A percentile compares a stretch with the other conserved stretches of the same genome.
Conservation (phyloP, 2,797 vertebrate species). For the Pachyuromys duprasi region DNA sequence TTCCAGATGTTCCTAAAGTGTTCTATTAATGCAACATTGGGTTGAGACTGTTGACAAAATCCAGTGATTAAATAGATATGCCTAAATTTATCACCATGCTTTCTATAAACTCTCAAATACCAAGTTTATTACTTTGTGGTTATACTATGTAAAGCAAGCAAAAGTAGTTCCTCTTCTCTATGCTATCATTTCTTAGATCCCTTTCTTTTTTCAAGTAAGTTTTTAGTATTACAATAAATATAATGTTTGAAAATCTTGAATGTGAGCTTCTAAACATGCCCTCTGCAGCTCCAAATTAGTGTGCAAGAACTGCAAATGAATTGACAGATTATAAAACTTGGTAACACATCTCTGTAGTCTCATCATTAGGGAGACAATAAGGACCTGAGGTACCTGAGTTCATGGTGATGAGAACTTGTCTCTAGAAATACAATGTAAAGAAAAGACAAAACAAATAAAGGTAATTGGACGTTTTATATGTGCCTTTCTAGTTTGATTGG, state of each 20-base stretch:
- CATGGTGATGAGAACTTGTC: no score
- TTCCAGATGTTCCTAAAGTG: neutral
- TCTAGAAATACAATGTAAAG: neutral
- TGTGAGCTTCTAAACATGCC: neutral
- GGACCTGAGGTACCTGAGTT: neutral
- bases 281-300: neutral
- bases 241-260: neutral
- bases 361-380: neutral
- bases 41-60: neutral
- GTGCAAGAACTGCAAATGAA: neutral
- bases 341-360: neutral
- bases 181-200: neutral
- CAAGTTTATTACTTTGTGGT: neutral
- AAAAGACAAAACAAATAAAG: neutral
- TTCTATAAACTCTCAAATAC: conserved; percentile 26
- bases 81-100: conserved; percentile 4
- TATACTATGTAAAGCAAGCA: neutral
- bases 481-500: neutral
- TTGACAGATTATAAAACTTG: neutral
- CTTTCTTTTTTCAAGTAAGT: neutral
- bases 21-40: neutral
- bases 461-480: neutral
- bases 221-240: neutral
- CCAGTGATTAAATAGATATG: neutral
- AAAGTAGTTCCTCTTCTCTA: neutral